Conservation (phyloP, 2,113 vertebrate genomes). For the Brachionichthys hirsutus region DNA sequence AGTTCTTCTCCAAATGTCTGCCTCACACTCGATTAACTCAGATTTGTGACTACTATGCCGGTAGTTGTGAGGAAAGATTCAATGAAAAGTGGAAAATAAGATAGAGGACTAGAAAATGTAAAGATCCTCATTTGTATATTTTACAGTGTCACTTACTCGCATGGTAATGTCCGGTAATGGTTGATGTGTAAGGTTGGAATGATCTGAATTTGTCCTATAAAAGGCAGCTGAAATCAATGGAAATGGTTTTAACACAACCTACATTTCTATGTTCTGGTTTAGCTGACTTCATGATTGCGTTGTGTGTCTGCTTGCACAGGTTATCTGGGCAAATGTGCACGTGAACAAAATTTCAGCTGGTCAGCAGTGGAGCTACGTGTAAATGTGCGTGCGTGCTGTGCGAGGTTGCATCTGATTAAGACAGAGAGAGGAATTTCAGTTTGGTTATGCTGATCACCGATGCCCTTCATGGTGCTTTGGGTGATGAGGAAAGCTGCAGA, state of each 20-base stretch:
- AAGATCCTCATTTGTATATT: too few relatives aligned
- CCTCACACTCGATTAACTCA: slow-evolving; percentile 46
- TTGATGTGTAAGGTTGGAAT: too few relatives aligned
- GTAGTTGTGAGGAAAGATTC: slow-evolving; percentile 29
- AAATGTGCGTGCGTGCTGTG: not conserved
- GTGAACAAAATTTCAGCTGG: slow-evolving; percentile 10
- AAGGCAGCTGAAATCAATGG: too few relatives aligned
- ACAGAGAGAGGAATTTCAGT: slow-evolving; percentile 19
- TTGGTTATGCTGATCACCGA: slow-evolving; percentile 48
- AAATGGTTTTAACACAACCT: too few relatives aligned
- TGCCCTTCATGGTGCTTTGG: slow-evolving; percentile 44
- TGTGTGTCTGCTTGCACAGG: not conserved
- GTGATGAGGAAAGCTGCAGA: slow-evolving; percentile 41
- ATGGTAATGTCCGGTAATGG: too few relatives aligned
- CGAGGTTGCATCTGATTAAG: not conserved
- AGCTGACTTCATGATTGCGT: too few relatives aligned
- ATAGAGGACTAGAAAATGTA: too few relatives aligned
- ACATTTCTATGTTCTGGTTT: too few relatives aligned
- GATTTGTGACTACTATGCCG: slow-evolving; percentile 48
- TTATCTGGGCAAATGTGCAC: not conserved
- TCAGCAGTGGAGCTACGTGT: not conserved
- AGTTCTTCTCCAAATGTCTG: slow-evolving; percentile 30
- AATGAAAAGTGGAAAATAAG: slow-evolving; percentile 7
- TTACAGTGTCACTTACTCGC: too few relatives aligned
- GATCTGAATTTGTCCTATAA: too few relatives aligned